Conservation (phyloP, 2,888 invertebrate genomes). For the Chouioia cunea region DNA sequence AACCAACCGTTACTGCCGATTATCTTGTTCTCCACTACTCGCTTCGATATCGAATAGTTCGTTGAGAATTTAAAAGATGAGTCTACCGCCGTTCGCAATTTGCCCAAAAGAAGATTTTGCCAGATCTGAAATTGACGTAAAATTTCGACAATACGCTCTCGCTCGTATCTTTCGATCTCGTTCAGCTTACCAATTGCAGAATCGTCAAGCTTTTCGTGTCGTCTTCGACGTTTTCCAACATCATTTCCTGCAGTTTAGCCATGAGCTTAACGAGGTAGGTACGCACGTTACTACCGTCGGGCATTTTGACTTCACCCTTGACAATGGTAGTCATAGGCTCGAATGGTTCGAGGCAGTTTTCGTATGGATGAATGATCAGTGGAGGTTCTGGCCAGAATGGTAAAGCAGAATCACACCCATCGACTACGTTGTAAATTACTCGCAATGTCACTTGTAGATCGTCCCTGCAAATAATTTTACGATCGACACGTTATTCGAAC, state of each 20-base stretch:
- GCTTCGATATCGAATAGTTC: conserved; percentile 71
- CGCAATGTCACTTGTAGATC: conserved; percentile 77
- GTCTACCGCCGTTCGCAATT: conserved; percentile 69
- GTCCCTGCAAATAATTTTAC: conserved; percentile 70
- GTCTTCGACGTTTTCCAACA: conserved; percentile 79
- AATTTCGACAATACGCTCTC: not conserved
- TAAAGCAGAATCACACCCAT: conserved; percentile 76
- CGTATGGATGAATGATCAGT: conserved; percentile 67
- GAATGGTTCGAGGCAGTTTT: conserved; percentile 25
- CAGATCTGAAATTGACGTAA: conserved; percentile 73
- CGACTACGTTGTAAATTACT: conserved; percentile 76
- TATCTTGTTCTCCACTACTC: conserved; percentile 75
- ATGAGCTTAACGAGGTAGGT: conserved; percentile 74
- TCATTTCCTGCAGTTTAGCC: conserved; percentile 74
- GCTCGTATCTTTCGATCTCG: not conserved
- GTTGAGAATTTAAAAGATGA: conserved; percentile 75
- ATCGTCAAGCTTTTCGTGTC: conserved; percentile 81
- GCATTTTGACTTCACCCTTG: conserved; percentile 68
- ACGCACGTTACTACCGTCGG: conserved; percentile 80
- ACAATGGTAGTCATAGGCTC: conserved; percentile 60
- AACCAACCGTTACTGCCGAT: conserved; percentile 71
- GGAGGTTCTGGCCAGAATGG: conserved; percentile 78
- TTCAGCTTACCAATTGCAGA: conserved; percentile 69
- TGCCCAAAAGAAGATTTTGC: conserved; percentile 74
- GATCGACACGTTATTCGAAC: too few species aligned